Evolutionary conservation across 2,797 vertebrate genomes (phyloP), one percentile per base, ranked within the genome.

Genomic region (Coracias cyanogaster): DNA sequence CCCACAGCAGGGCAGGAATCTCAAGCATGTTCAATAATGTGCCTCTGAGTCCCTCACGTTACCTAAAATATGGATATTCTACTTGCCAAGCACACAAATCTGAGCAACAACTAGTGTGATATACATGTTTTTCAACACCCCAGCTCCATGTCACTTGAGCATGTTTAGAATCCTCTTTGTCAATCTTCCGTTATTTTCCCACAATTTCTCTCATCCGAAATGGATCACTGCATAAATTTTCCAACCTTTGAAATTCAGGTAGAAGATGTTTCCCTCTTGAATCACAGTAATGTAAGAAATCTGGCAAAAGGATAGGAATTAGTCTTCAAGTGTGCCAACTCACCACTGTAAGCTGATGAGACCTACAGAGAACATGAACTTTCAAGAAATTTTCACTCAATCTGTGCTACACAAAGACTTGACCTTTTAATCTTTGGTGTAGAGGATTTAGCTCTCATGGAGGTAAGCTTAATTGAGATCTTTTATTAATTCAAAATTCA

Each of bases 391-490:
- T 58, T 94, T 90, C 43, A 51, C n/a, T 82, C 57, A 90, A 48
- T 16, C 18, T 7, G 2, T 41, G 39, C 25, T 64, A 39, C 51
- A 72, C 28, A 84, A 92, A 86, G 39, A 65, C 58, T 35, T 93
- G 58, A 88, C 33, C 46, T 78, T 92, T 85, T 94, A 66, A 52
- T 71, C 37, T 60, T n/a, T 64, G 14, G 22, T 54, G 28, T 31
- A 70, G 35, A 66, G 54, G 54, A 83, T 83, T 89, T 96, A 90
- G 31, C n/a, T 93, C 71, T 87, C 76, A 15, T 64, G 35, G 72
- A 91, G 29, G 43, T 54, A 73, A 81, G 70, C 43, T 81, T 93
- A 90, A 81, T 76, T 65, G 79, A 83, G 28, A n/a, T 71, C 4
- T 91, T 88, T 79, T 86, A 66, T 73, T 83, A 83, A 93, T 83